Evolutionary conservation across 53 echinoderm and acorn worm genomes (phyloP), one percentile per base, ranked within the genome.

Genomic region (Arbacia lixula): DNA sequence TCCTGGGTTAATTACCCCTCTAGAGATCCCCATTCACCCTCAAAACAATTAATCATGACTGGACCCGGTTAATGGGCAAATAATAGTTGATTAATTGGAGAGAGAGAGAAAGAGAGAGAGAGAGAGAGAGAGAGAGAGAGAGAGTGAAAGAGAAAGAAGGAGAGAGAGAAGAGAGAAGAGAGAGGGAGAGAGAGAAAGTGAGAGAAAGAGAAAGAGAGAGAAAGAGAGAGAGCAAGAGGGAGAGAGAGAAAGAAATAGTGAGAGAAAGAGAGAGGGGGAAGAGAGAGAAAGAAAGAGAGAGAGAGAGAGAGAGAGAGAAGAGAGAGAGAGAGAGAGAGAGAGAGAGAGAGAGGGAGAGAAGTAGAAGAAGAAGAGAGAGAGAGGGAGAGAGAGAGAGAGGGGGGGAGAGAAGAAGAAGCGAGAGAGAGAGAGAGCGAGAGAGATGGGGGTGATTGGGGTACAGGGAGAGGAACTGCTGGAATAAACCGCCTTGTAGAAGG

Each of bases 51-150:
- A n/a, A n/a, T n/a, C n/a, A n/a, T n/a, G n/a, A n/a, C n/a, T n/a
- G n/a, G n/a, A n/a, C n/a, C n/a, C n/a, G n/a, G n/a, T n/a, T 33
- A 64, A 33, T 64, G 34, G 66, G 12, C 38, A 66, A 66, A 66
- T 66, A 37, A 66, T 66, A 36, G n/a, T 38, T 36, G 36, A 37
- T 66, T 66, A 37, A 66, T 66, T 21, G 38, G 60, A 25, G 60
- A 25, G 60, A 25, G 60, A 25, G 20, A 28, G 60, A 27, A 10
- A 60, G 26, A 60, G 1, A 21, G 29, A 60, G 60, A 28, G 16
- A 60, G 60, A 6, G 0, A 55, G 55, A 2, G 26, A 21, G 55
- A 26, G 55, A 55, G 21, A 55, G 55, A 19, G 6, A 54, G 0
- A 19, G 49, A 46, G 49, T 8, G 14, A 14, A 14, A 46, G 49